Evolutionary conservation across 2,888 invertebrate genomes (phyloP).

Genomic region (Eilema sororculum): DNA sequence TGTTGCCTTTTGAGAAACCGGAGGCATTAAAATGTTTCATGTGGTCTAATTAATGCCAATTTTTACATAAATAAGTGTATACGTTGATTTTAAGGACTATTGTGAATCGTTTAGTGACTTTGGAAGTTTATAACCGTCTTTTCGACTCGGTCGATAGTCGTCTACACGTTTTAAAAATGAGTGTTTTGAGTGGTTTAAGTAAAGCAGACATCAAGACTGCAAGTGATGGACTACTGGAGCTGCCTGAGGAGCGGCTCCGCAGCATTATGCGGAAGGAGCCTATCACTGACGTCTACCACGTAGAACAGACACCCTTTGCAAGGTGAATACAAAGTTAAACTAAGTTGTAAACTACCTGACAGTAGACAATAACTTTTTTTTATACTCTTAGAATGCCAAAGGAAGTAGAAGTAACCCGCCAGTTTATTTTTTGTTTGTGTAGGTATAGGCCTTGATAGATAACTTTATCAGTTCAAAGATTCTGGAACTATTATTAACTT

Average conservation of each 20-base stretch:
- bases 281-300: constrained; percentile 92
- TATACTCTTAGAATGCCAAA: constrained; percentile 19
- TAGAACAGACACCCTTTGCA: constrained; percentile 94
- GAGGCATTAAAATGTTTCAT: constrained; percentile 86
- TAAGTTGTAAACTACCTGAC: constrained; percentile 27
- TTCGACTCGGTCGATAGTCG: constrained; percentile 80
- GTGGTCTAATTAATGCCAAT: constrained; percentile 81
- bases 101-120: constrained; percentile 83
- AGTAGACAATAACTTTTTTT: constrained; percentile 36
- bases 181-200: constrained; percentile 85
- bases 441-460: not conserved
- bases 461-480: not conserved
- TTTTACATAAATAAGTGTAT: constrained; percentile 83
- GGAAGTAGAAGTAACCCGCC: constrained; percentile 37
- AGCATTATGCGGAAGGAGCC: constrained; percentile 91
- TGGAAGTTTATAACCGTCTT: constrained; percentile 68
- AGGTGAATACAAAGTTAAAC: constrained; percentile 86
- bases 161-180: constrained; percentile 84
- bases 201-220: constrained; percentile 87
- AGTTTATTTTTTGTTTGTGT: constrained; percentile 35
- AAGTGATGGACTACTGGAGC: constrained; percentile 91
- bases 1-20: constrained; percentile 85
- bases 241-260: constrained; percentile 89
- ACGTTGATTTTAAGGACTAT: constrained; percentile 82
- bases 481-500: not conserved